Conservation (phyloP, 2,113 vertebrate genomes). For the Hypomesus transpacificus region DNA sequence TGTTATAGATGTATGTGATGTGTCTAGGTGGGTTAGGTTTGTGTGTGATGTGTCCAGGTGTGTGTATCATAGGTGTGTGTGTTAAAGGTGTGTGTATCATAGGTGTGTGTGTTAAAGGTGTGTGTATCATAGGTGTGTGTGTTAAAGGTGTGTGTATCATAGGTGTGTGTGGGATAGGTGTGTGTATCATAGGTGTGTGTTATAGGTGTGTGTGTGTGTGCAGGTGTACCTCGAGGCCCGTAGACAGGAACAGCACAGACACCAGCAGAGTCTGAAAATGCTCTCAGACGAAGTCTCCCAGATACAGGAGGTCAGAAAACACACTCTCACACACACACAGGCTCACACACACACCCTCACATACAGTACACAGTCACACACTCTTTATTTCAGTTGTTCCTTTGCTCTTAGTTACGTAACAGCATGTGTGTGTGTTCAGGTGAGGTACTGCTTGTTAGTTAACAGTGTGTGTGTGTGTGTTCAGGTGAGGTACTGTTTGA, state of each 20-base stretch:
- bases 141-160: no score
- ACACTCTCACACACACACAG: background rate
- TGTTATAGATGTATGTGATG: background rate
- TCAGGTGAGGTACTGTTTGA: slow-evolving; percentile 76
- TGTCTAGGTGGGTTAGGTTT: background rate
- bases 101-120: background rate
- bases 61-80: background rate
- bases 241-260: slow-evolving; percentile 70
- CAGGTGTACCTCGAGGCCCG: slow-evolving; percentile 84
- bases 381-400: background rate
- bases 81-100: background rate
- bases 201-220: background rate
- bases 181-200: background rate
- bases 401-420: background rate
- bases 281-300: slow-evolving; percentile 86
- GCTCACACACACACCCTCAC: background rate
- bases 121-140: background rate
- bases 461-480: slow-evolving; percentile 25
- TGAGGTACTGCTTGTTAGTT: slow-evolving; percentile 75
- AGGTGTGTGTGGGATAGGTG: no score
- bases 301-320: slow-evolving; percentile 78
- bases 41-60: background rate
- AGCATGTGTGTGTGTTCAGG: slow-evolving; percentile 50
- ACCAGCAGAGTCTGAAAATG: slow-evolving; percentile 79
- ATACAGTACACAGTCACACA: background rate